These are phyloP conservation scores for Myocastor coypus DNA, from an alignment of 2,113 vertebrate species.

Conservation along the genomic window DNA sequence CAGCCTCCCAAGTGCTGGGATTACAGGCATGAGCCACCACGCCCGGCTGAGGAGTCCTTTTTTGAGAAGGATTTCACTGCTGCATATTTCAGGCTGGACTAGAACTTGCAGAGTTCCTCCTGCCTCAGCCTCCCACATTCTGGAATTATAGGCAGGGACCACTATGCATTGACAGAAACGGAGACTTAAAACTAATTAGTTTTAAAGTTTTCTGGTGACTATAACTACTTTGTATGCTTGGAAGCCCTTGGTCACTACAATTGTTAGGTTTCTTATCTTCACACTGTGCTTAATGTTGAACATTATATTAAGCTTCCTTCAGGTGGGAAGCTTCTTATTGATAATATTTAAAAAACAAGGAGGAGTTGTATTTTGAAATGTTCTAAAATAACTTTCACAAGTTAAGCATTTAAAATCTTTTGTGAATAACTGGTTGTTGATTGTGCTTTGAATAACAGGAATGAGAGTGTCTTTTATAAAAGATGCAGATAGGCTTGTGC, in stretches of 20 bases:
- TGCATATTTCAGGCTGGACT: neutral
- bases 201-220: neutral
- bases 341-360: neutral
- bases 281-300: neutral
- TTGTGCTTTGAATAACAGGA: neutral
- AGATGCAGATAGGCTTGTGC: neutral
- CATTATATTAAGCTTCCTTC: constrained; percentile 1
- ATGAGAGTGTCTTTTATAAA: neutral
- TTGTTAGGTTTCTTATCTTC: neutral
- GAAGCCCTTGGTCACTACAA: neutral
- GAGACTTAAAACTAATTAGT: neutral
- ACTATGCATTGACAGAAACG: neutral
- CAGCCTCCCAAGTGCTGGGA: no score
- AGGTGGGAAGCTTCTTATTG: constrained; percentile 11
- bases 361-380: neutral
- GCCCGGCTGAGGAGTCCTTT: no score
- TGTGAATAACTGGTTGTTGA: neutral
- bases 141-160: neutral
- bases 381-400: neutral
- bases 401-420: constrained; percentile 26
- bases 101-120: neutral
- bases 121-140: neutral
- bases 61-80: neutral
- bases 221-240: neutral
- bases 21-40: no score